Evolutionary conservation across 2,888 invertebrate genomes (phyloP), one percentile per base, ranked within the genome.

Genomic region (Lithophane leautieri): DNA sequence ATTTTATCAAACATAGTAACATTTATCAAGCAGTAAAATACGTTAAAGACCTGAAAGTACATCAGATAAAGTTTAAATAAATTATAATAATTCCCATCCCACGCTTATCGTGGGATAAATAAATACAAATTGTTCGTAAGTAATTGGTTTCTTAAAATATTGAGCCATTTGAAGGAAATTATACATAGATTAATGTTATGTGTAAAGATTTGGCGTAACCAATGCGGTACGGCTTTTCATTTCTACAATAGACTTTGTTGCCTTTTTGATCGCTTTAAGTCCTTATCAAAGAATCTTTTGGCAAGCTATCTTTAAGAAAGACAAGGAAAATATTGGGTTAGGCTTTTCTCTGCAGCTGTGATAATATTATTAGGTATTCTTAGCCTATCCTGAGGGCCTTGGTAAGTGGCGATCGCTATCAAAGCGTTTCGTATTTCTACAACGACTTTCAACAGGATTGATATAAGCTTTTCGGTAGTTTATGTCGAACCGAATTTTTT

Each of bases 41-140:
- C 28, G 4, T 62, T 50, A 28, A 54, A 68, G 16, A 84, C 76
- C 61, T 62, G 42, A 84, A 76, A 73, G 70, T 62, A 52, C 16
- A 69, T 60, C 47, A 54, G 73, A 81, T 84, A 70, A 73, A 73
- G 22, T 76, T 47, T 54, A 14, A 19, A 47, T 28, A 42, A 50
- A 84, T 81, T 56, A 54, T 73, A 58, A 58, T 60, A 22, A 42
- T 75, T 82, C 81, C 81, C 73, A 84, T 84, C 82, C 82, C 82
- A 84, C 82, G 84, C 52, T 73, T 74, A 34, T 62, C 81, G 81
- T 83, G 81, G 47, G 70, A 76, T 58, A 44, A 40, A 61, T 54
- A 52, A 52, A 61, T 25, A 58, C 3, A 65, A 83, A 65, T 58
- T 40, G 47, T 58, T 71, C 16, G 6, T n/a, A 40, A 16, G 47